Percentiles rank a stretch among this genome's conserved stretches.
phyloP scores from a whole-genome alignment of 2,888 invertebrate species.

The Heteromurus nitidus region DNA sequence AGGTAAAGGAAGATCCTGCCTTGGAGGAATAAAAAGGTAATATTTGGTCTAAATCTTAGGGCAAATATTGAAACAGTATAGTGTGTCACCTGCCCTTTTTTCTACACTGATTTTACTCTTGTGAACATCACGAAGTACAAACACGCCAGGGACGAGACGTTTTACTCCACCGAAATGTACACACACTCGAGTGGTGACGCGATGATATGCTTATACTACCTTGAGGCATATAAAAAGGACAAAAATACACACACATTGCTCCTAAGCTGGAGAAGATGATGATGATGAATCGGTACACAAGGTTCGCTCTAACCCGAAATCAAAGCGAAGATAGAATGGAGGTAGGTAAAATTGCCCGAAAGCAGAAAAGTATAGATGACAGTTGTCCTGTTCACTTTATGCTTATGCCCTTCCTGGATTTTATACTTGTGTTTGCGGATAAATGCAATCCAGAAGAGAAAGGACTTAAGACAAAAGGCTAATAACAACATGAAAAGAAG shows the following conservation, averaged over 20 bases:
- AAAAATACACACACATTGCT: background rate
- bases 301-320: background rate
- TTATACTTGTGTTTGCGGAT: background rate
- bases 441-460: slow-evolving; percentile 1
- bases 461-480: slow-evolving; percentile 25
- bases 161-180: slow-evolving; percentile 43
- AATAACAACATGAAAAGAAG: slow-evolving; percentile 22
- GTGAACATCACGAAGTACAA: slow-evolving; percentile 47
- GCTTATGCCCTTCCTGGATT: background rate
- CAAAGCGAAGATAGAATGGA: background rate
- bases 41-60: slow-evolving; percentile 68
- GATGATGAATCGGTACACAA: background rate
- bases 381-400: slow-evolving; percentile 7
- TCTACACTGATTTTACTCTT: slow-evolving; percentile 3
- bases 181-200: no score
- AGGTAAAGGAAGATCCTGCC: slow-evolving; percentile 35
- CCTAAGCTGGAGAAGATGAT: no score
- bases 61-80: slow-evolving; percentile 72
- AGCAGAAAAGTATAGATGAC: slow-evolving; percentile 18
- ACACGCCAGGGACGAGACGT: no score
- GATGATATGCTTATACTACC: slow-evolving; percentile 13
- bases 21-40: slow-evolving; percentile 45
- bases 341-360: background rate
- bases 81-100: slow-evolving; percentile 69
- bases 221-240: slow-evolving; percentile 26